Percentiles rank a stretch among this genome's conserved stretches.
Evolutionary conservation across 2,888 invertebrate species (phyloP).

Genomic region (Frankliniella intonsa): DNA sequence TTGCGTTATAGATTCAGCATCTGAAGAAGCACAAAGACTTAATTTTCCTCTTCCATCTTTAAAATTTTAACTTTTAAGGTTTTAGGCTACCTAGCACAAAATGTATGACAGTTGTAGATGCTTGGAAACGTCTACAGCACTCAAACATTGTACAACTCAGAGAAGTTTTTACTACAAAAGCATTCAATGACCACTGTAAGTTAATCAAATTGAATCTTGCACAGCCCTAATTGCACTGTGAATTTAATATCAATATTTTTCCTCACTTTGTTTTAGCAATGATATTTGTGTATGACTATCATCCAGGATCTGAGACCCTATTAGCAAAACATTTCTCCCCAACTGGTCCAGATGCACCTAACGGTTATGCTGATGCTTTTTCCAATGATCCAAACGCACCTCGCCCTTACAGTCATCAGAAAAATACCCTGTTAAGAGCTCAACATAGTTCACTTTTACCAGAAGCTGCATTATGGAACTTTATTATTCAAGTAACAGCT

Average conservation of each 20-base stretch:
- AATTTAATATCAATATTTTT: slow-evolving; percentile 13
- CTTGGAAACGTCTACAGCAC: slow-evolving; percentile 93
- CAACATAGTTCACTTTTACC: slow-evolving; percentile 62
- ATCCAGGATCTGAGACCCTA: slow-evolving; percentile 85
- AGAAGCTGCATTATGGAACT: slow-evolving; percentile 90
- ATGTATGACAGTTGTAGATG: slow-evolving; percentile 77
- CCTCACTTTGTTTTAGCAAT: slow-evolving; percentile 61
- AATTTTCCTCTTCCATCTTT: not conserved
- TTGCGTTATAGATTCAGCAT: not conserved
- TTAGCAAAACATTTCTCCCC: slow-evolving; percentile 77
- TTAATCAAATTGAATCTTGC: slow-evolving; percentile 39
- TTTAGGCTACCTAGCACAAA: slow-evolving; percentile 77
- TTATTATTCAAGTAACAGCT: slow-evolving; percentile 87
- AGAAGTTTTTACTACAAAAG: slow-evolving; percentile 91
- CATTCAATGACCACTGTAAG: slow-evolving; percentile 93
- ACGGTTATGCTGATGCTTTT: slow-evolving; percentile 65
- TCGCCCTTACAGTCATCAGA: slow-evolving; percentile 74
- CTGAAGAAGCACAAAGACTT: slow-evolving; percentile 9
- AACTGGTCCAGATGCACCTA: slow-evolving; percentile 55
- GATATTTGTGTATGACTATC: slow-evolving; percentile 94
- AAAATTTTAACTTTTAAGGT: slow-evolving; percentile 50
- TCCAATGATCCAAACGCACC: slow-evolving; percentile 77
- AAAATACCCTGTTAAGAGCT: slow-evolving; percentile 73
- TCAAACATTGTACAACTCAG: slow-evolving; percentile 89
- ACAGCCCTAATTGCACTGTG: not conserved